Percentiles rank a stretch among this genome's conserved stretches.
These are phyloP conservation scores for Porites lutea DNA, from an alignment of 64 coral and sea anemone species.

Conservation along the genomic window DNA sequence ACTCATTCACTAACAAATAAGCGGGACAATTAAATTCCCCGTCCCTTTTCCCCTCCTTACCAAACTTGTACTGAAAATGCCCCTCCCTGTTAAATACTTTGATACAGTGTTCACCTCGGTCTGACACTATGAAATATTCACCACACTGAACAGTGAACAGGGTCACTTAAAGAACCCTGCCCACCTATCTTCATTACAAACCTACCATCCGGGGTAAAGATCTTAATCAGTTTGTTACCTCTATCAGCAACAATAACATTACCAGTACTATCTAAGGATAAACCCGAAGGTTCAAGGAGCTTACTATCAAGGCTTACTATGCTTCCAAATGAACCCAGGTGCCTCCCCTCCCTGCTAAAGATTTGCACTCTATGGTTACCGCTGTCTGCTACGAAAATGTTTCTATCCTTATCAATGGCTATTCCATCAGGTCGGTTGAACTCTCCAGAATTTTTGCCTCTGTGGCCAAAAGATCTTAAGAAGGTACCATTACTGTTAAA, in stretches of 20 bases:
- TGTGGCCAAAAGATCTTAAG: no score
- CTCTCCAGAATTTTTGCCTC: no score
- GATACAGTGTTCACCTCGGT: neutral
- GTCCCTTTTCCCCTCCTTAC: neutral
- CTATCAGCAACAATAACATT: slow-evolving; percentile 85
- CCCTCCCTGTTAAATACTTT: slow-evolving; percentile 51
- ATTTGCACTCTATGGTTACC: neutral
- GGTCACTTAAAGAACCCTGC: neutral
- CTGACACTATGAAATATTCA: neutral
- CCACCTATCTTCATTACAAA: slow-evolving; percentile 55
- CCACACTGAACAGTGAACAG: slow-evolving; percentile 16
- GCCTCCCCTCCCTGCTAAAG: neutral
- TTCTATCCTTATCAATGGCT: neutral
- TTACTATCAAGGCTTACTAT: neutral
- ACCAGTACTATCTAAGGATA: slow-evolving; percentile 81
- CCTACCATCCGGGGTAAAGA: slow-evolving; percentile 51
- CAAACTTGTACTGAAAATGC: slow-evolving; percentile 49
- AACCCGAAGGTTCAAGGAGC: slow-evolving; percentile 77
- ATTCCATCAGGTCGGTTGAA: neutral
- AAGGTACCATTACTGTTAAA: neutral
- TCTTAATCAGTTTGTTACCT: slow-evolving; percentile 65
- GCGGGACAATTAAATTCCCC: neutral
- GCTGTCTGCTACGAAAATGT: neutral
- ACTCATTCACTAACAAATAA: slow-evolving; percentile 12
- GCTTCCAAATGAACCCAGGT: neutral